These are phyloP conservation scores for Carduelis carduelis DNA, from an alignment of 2,797 vertebrate species.

Conservation along the genomic window DNA sequence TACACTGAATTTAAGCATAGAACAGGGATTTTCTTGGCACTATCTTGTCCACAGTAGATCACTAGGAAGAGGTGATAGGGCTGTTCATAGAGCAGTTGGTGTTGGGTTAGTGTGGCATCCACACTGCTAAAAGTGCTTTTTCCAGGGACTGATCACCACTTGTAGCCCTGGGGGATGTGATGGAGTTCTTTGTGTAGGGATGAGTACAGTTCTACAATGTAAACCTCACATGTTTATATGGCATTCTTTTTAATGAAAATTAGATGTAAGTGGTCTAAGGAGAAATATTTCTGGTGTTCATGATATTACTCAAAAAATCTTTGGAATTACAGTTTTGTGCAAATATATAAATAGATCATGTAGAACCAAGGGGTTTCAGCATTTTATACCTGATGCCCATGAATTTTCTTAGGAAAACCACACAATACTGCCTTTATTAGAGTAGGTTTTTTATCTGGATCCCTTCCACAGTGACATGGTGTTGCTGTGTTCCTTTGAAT, in stretches of 20 bases:
- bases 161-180: not conserved
- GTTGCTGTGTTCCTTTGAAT: too few relatives aligned
- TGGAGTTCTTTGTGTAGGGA: not conserved
- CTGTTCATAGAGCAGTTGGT: not conserved
- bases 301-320: not conserved
- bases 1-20: not conserved
- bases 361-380: not conserved
- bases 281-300: not conserved
- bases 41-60: not conserved
- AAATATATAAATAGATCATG: not conserved
- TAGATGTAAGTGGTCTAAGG: not conserved
- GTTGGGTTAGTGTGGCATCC: not conserved
- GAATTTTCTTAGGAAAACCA: not conserved
- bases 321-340: not conserved
- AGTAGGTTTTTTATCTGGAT: not conserved
- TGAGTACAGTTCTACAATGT: not conserved
- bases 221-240: not conserved
- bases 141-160: not conserved
- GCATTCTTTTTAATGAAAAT: not conserved
- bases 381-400: not conserved
- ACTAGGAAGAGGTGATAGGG: not conserved
- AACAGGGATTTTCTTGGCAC: not conserved
- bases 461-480: not conserved
- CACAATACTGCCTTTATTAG: not conserved
- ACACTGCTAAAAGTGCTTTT: not conserved